Evolutionary conservation across 2,797 vertebrate genomes (phyloP), one percentile per base, ranked within the genome.

Genomic region (Hippoglossus hippoglossus): DNA sequence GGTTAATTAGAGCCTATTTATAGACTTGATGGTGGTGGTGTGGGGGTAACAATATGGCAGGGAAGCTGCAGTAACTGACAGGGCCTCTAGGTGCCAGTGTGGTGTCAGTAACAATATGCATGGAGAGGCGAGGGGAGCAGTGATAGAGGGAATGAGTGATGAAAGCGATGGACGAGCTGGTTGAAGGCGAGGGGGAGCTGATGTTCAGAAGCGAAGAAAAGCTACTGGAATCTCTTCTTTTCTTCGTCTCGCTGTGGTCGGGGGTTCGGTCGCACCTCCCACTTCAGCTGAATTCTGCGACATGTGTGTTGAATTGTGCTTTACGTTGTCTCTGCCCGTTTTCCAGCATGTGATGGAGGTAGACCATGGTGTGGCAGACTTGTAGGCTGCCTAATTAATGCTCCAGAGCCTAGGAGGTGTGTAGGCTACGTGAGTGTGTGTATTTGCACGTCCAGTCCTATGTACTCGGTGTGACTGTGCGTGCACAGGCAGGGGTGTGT

Each of bases 21-120:
- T 88, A 83, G 86, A 75, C 57, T 4, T 15, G 10, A 26, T 67
- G 73, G 7, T 57, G 54, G 13, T 47, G 50, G 26, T 21, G 18
- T 11, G 66, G 19, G 41, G 16, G 18, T 22, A 18, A 16, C 5
- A 18, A 11, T 18, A 31, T 53, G 26, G n/a, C 0, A 4, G 21
- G 15, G 53, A 22, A 4, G 31, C n/a, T 82, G 90, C 80, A 87
- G 64, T 92, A 70, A 85, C 54, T 0, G 0, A 4, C 0, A 1
- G 1, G 1, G 60, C 86, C 93, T 84, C 89, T 92, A 85, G 94
- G 73, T 93, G 94, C 63, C 94, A 94, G 92, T 94, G 84, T 94
- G 89, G 89, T 80, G 89, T 88, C 87, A 89, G 84, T 80, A 88
- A 91, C 79, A 47, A 26, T 15, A 21, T 4, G 72, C 8, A 4